phyloP scores from a whole-genome alignment of 2,113 vertebrate species.

The Silurus asotus region DNA sequence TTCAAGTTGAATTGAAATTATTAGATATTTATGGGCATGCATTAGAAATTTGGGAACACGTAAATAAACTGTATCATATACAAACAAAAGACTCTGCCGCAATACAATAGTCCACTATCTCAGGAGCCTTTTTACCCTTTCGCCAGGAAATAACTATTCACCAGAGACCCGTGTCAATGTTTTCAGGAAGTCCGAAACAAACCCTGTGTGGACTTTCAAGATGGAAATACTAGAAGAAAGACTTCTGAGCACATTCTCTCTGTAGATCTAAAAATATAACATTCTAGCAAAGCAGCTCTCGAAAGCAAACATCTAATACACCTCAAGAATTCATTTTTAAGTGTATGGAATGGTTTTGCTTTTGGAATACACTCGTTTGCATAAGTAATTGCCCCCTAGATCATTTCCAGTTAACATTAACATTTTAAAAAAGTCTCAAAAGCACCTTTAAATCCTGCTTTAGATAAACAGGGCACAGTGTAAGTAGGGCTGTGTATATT shows the following conservation, averaged over 20 bases:
- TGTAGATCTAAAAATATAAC: background rate
- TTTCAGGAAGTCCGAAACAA: background rate
- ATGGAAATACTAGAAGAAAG: background rate
- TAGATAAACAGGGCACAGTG: too few species aligned
- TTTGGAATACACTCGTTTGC: background rate
- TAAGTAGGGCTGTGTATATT: too few species aligned
- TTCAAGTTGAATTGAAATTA: too few species aligned
- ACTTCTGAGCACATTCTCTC: background rate
- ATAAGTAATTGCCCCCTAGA: background rate
- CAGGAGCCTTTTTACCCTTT: background rate
- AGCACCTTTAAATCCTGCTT: too few species aligned
- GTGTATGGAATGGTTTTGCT: background rate
- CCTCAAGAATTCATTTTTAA: background rate
- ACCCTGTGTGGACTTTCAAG: background rate
- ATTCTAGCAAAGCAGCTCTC: background rate
- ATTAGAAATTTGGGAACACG: too few species aligned
- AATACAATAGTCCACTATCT: slow-evolving; percentile 3
- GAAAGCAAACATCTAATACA: background rate
- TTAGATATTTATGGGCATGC: too few species aligned
- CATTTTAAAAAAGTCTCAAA: too few species aligned
- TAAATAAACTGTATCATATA: too few species aligned
- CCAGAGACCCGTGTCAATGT: background rate
- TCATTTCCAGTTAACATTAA: too few species aligned
- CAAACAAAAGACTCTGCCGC: background rate
- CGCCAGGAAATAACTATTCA: background rate